These are phyloP conservation scores for Myiopsitta monachus DNA, from an alignment of 2,113 vertebrate species.

Conservation along the genomic window DNA sequence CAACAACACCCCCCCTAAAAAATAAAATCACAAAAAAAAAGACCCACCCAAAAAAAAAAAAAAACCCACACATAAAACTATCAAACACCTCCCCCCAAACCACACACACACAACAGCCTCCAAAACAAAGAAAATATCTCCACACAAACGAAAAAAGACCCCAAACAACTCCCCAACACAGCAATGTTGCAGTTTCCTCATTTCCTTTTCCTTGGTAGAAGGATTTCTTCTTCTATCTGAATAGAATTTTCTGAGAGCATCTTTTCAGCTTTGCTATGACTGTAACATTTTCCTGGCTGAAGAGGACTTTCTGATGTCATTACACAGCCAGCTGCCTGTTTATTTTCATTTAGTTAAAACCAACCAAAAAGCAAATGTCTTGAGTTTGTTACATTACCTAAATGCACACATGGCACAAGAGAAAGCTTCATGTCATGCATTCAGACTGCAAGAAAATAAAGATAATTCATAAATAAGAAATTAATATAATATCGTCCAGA, in stretches of 20 bases:
- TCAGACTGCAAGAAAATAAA: not conserved
- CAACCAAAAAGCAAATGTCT: conserved; percentile 6
- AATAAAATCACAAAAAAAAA: too few relatives aligned
- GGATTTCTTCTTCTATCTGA: conserved; percentile 6
- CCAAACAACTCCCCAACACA: not conserved
- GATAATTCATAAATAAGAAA: not conserved
- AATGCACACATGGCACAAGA: not conserved
- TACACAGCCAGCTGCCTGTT: conserved; percentile 10
- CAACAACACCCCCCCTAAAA: not conserved
- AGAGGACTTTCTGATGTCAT: conserved; percentile 18
- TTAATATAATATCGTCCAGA: not conserved
- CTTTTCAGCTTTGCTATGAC: not conserved
- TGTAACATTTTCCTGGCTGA: conserved; percentile 59
- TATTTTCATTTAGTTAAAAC: conserved; percentile 23
- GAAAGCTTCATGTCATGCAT: not conserved
- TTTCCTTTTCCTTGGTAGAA: conserved; percentile 8
- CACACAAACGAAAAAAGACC: not conserved
- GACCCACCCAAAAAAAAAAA: too few relatives aligned
- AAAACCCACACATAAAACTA: too few relatives aligned
- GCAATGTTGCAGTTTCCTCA: not conserved
- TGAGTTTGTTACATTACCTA: not conserved
- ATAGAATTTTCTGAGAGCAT: conserved; percentile 19
- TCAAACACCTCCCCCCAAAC: too few relatives aligned
- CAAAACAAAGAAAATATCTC: not conserved
- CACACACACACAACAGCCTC: too few relatives aligned